Conservation (phyloP, 2,888 invertebrate species). For the Hoplodrina ambigua region DNA sequence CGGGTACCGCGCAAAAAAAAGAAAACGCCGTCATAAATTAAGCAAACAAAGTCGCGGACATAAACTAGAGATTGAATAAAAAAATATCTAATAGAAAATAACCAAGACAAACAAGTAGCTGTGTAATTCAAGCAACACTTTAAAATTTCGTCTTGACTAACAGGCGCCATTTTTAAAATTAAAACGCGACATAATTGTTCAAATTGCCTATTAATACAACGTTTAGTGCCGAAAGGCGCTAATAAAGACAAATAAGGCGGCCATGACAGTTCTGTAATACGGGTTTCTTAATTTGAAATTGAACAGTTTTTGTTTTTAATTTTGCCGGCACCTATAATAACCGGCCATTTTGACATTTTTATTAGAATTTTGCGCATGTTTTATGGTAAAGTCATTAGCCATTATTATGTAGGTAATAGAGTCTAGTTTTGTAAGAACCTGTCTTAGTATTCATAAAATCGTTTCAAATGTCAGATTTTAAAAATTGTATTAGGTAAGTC, state of each 20-base stretch:
- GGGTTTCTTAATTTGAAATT: constrained; percentile 37
- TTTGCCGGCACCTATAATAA: no score
- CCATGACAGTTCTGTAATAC: constrained; percentile 39
- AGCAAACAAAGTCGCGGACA: no score
- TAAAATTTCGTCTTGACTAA: constrained; percentile 40
- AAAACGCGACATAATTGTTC: constrained; percentile 54
- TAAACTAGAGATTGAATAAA: no score
- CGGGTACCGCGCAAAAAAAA: no score
- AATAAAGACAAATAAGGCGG: constrained; percentile 55
- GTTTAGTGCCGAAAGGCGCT: constrained; percentile 51
- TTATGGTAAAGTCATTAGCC: no score
- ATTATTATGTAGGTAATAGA: no score
- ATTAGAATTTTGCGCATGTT: no score
- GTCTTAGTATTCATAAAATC: no score
- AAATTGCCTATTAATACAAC: constrained; percentile 56
- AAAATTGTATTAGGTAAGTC: no score
- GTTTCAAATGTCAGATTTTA: no score
- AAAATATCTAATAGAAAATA: neutral
- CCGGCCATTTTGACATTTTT: constrained; percentile 13
- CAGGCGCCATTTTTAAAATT: constrained; percentile 46
- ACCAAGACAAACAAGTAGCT: neutral
- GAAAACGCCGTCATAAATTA: no score
- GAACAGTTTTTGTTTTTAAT: constrained; percentile 11
- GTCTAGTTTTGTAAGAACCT: no score
- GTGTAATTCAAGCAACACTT: neutral